Conservation (phyloP, 2,113 vertebrate species). For the Oceanites oceanicus region DNA sequence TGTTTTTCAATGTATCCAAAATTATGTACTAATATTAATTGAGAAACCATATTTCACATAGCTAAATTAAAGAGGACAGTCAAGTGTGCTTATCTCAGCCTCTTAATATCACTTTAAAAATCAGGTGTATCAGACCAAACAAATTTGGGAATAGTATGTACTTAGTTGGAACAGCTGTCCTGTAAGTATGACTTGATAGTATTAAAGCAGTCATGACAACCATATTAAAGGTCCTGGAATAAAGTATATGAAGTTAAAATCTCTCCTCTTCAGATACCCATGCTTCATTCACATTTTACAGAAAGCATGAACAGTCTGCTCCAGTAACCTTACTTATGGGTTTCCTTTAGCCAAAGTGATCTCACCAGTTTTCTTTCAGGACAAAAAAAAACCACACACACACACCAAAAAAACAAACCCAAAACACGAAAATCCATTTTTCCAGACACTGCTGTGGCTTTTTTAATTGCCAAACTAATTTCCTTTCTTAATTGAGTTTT, state of each 20-base stretch:
- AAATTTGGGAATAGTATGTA: not conserved
- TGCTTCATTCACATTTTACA: not conserved
- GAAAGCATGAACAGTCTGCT: not conserved
- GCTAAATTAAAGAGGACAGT: not conserved
- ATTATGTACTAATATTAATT: not conserved
- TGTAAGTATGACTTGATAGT: not conserved
- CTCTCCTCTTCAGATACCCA: not conserved
- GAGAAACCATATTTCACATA: not conserved
- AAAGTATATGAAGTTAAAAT: not conserved
- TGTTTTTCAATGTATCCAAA: not conserved
- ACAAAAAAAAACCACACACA: too few species aligned
- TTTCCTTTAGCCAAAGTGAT: not conserved
- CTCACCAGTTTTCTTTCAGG: not conserved
- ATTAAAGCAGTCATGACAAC: not conserved
- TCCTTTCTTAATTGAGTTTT: constrained; percentile 31
- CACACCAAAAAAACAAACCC: not conserved
- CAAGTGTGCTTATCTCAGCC: not conserved
- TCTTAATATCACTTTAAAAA: not conserved
- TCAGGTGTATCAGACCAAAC: not conserved
- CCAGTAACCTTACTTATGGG: not conserved
- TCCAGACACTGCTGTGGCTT: constrained; percentile 19
- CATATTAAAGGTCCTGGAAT: not conserved
- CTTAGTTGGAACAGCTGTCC: not conserved
- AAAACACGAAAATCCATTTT: not conserved
- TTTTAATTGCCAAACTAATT: constrained; percentile 30